Percentiles rank a stretch among this genome's conserved stretches.
Evolutionary conservation across 2,113 vertebrate species (phyloP).

Genomic region (Corydoras maculifer): DNA sequence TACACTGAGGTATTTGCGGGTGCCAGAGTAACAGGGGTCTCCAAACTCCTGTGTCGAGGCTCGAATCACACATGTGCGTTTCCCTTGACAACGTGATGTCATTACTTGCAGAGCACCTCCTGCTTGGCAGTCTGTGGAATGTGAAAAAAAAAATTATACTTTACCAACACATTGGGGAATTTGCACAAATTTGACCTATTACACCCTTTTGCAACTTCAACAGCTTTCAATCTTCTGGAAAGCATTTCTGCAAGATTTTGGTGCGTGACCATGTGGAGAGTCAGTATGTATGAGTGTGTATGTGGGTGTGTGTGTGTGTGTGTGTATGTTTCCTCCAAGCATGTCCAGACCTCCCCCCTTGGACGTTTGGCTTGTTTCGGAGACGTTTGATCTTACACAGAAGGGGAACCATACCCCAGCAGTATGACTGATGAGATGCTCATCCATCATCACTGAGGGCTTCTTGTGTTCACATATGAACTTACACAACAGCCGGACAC

Average conservation of each 20-base stretch:
- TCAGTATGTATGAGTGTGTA: conserved; percentile 14
- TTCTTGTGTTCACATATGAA: conserved; percentile 27
- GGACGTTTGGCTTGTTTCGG: conserved; percentile 18
- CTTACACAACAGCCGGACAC: not conserved
- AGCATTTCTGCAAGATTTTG: too few relatives aligned
- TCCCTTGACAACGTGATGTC: conserved; percentile 76
- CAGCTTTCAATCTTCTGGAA: too few relatives aligned
- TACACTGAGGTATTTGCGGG: conserved; percentile 82
- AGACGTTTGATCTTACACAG: conserved; percentile 15
- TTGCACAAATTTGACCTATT: not conserved
- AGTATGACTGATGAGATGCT: conserved; percentile 42
- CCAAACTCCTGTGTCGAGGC: conserved; percentile 80
- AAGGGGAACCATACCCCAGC: conserved; percentile 9
- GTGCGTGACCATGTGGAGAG: not conserved
- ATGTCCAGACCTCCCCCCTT: conserved; percentile 18
- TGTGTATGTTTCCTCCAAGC: conserved; percentile 3
- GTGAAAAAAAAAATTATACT: not conserved
- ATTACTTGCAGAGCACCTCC: conserved; percentile 71
- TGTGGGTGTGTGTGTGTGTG: conserved; percentile 20
- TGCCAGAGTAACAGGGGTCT: conserved; percentile 81
- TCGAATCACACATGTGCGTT: conserved; percentile 74
- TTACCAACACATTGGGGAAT: not conserved
- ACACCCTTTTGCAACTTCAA: not conserved
- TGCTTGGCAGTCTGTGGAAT: conserved; percentile 75
- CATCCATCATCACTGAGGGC: conserved; percentile 40